These are phyloP conservation scores for Ochropacha duplaris DNA, from an alignment of 2,888 invertebrate genomes.

Conservation along the genomic window DNA sequence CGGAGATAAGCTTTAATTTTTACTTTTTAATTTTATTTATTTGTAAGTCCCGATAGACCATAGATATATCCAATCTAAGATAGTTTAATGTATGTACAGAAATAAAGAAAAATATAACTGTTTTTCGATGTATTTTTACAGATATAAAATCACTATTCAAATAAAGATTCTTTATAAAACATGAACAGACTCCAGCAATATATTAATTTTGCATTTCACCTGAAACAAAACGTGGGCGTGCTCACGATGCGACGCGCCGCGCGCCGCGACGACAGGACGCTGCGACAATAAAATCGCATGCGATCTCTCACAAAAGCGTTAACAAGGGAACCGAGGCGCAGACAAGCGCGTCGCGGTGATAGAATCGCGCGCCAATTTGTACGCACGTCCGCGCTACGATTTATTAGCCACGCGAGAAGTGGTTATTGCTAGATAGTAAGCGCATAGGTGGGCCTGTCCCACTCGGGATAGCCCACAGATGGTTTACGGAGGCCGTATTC, in stretches of 20 bases:
- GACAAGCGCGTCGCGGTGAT: constrained; percentile 54
- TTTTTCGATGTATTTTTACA: not conserved
- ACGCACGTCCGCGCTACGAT: constrained; percentile 66
- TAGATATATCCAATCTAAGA: no score
- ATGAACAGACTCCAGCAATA: constrained; percentile 11
- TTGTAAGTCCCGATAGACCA: no score
- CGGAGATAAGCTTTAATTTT: no score
- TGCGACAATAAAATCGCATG: constrained; percentile 54
- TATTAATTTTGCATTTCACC: constrained; percentile 22
- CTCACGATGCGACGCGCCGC: constrained; percentile 41
- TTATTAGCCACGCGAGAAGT: constrained; percentile 70
- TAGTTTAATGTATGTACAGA: no score
- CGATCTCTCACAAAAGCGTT: constrained; percentile 47
- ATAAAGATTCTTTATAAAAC: constrained; percentile 2
- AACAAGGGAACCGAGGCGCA: constrained; percentile 58
- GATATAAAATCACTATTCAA: not conserved
- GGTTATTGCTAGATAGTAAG: constrained; percentile 29
- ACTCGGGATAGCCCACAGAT: not conserved
- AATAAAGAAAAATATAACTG: no score
- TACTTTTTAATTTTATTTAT: no score
- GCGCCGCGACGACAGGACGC: constrained; percentile 21
- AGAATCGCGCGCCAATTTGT: constrained; percentile 72
- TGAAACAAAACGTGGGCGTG: constrained; percentile 48
- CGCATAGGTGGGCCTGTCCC: constrained; percentile 56
- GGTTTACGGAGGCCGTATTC: not conserved